Evolutionary conservation across 2,888 invertebrate species (phyloP).

Genomic region (Drosophila neutralis): DNA sequence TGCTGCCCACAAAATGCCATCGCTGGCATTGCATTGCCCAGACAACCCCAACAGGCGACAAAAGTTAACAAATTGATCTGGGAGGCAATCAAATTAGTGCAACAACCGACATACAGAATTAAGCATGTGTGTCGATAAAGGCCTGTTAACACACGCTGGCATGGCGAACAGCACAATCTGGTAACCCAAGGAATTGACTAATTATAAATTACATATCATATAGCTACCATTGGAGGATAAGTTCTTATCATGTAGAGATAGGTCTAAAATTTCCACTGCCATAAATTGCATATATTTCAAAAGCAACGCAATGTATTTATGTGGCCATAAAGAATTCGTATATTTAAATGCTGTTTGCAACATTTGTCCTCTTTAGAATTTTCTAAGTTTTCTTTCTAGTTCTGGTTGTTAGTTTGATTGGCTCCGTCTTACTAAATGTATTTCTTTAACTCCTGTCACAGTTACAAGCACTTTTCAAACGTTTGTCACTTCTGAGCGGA

Average conservation of each 20-base stretch:
- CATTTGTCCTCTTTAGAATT: neutral
- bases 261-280: too few species aligned
- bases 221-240: too few species aligned
- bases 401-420: neutral
- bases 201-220: neutral
- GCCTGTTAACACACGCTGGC: neutral
- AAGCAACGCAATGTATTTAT: neutral
- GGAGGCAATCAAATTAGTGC: neutral
- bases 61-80: neutral
- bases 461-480: neutral
- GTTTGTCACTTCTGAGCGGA: neutral
- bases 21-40: constrained; percentile 19
- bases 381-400: neutral
- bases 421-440: neutral
- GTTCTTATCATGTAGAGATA: too few species aligned
- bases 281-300: neutral
- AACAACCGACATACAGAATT: neutral
- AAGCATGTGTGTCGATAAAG: neutral
- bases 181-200: neutral
- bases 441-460: neutral
- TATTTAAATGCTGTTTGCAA: neutral
- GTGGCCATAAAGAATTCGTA: neutral
- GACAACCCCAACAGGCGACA: constrained; percentile 30
- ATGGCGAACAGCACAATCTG: too few species aligned
- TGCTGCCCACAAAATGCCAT: constrained; percentile 23